A percentile compares a stretch with the other conserved stretches of the same genome.
Evolutionary conservation across 2,113 vertebrate genomes (phyloP).

Genomic region (Odobenus rosmarus): DNA sequence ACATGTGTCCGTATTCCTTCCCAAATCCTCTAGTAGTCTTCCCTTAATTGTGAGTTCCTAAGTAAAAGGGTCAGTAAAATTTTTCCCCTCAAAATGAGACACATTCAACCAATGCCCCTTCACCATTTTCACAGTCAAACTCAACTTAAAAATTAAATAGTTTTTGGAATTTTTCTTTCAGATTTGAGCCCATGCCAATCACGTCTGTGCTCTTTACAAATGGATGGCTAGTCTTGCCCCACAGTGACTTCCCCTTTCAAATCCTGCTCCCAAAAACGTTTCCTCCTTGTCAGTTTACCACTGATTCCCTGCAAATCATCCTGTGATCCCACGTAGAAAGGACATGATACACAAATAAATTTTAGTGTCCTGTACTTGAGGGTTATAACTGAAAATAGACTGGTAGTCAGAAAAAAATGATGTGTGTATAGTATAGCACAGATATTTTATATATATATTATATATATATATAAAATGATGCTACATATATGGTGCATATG

Average conservation of each 20-base stretch:
- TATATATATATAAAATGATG: background rate
- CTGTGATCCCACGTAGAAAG: slow-evolving; percentile 47
- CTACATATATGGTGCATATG: background rate
- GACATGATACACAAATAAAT: slow-evolving; percentile 70
- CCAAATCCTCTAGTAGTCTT: background rate
- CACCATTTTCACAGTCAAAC: slow-evolving; percentile 3
- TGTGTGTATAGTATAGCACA: background rate
- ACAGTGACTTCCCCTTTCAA: slow-evolving; percentile 58
- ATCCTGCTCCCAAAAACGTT: slow-evolving; percentile 21
- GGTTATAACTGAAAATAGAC: slow-evolving; percentile 62
- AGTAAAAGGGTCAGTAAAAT: background rate
- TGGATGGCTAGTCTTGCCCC: background rate
- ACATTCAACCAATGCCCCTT: background rate
- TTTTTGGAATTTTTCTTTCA: slow-evolving; percentile 18
- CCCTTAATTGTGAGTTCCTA: background rate
- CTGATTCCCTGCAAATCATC: slow-evolving; percentile 66
- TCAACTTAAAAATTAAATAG: slow-evolving; percentile 22
- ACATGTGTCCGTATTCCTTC: background rate
- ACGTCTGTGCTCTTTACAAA: slow-evolving; percentile 30
- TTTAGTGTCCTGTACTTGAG: slow-evolving; percentile 27
- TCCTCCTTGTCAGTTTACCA: slow-evolving; percentile 48
- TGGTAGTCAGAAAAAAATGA: slow-evolving; percentile 23
- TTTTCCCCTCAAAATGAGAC: slow-evolving; percentile 1
- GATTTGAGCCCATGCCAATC: background rate
- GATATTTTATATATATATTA: too few relatives aligned